Evolutionary conservation across 2,113 vertebrate genomes (phyloP).

Genomic region (Ivindomyrus marchei): DNA sequence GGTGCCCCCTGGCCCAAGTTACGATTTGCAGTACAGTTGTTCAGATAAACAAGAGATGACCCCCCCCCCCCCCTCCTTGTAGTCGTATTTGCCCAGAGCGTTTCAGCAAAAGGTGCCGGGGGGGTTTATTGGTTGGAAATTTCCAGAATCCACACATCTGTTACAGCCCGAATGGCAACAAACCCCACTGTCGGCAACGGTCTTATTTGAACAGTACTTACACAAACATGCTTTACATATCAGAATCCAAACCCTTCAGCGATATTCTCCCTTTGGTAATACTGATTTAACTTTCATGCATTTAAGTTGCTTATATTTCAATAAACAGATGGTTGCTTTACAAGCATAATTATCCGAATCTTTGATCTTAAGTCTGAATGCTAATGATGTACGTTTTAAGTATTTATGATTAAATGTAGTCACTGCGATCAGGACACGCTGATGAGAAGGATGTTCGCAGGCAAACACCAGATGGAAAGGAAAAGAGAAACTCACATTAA

Average conservation of each 20-base stretch:
- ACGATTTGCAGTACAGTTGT: constrained; percentile 63
- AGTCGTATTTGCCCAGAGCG: neutral
- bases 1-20: constrained; percentile 50
- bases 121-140: neutral
- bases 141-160: neutral
- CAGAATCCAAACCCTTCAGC: constrained; percentile 21
- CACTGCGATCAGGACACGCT: neutral
- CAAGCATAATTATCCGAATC: constrained; percentile 12
- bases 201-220: constrained; percentile 19
- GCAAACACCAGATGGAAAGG: neutral
- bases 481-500: neutral
- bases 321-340: constrained; percentile 32
- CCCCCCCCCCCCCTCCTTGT: constrained; percentile 4
- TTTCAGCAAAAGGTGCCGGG: neutral
- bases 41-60: constrained; percentile 57
- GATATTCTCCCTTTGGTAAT: constrained; percentile 16
- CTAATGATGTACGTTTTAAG: constrained; percentile 17
- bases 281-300: constrained; percentile 24
- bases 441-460: neutral
- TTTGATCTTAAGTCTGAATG: constrained; percentile 17
- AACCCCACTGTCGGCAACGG: neutral
- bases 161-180: neutral
- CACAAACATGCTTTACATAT: constrained; percentile 26
- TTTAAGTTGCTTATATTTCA: constrained; percentile 21
- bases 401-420: constrained; percentile 17